Conservation (phyloP, 2,888 invertebrate genomes). For the Arge pagana region DNA sequence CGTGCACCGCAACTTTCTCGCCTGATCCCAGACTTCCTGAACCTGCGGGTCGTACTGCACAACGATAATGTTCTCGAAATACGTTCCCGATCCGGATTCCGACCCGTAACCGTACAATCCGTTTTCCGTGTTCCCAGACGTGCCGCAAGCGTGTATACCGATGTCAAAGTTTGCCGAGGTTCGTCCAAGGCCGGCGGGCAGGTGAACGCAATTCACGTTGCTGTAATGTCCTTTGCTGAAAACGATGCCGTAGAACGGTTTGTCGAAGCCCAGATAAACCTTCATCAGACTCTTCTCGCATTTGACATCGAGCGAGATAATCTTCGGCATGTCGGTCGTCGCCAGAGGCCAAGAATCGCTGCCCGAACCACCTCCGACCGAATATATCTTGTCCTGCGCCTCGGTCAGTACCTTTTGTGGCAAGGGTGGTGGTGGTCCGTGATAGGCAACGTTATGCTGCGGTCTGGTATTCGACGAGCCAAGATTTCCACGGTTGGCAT, state of each 20-base stretch:
- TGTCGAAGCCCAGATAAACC: conserved; percentile 91
- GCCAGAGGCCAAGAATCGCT: conserved; percentile 79
- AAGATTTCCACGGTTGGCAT: conserved; percentile 58
- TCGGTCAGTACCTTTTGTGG: conserved; percentile 64
- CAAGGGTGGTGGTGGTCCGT: conserved; percentile 74
- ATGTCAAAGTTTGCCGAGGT: conserved; percentile 89
- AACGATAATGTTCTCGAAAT: conserved; percentile 92
- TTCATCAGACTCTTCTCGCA: conserved; percentile 95
- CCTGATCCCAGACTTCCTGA: conserved; percentile 96
- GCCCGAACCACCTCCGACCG: conserved; percentile 52
- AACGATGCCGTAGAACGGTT: conserved; percentile 93
- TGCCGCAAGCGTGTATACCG: conserved; percentile 89
- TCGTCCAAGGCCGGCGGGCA: conserved; percentile 86
- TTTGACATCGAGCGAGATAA: conserved; percentile 88
- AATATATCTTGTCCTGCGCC: conserved; percentile 66
- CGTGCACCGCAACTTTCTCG: conserved; percentile 86
- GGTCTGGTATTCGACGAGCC: conserved; percentile 52
- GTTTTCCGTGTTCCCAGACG: conserved; percentile 89
- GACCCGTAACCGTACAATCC: conserved; percentile 86
- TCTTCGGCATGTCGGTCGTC: conserved; percentile 90
- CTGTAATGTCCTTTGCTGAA: conserved; percentile 95
- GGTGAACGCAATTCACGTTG: conserved; percentile 88
- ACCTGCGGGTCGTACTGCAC: conserved; percentile 90
- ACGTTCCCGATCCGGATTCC: conserved; percentile 87
- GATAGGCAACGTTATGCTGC: conserved; percentile 69